Evolutionary conservation across 1,140 invertebrate genomes (phyloP).

Genomic region (Vanessa tameamea): DNA sequence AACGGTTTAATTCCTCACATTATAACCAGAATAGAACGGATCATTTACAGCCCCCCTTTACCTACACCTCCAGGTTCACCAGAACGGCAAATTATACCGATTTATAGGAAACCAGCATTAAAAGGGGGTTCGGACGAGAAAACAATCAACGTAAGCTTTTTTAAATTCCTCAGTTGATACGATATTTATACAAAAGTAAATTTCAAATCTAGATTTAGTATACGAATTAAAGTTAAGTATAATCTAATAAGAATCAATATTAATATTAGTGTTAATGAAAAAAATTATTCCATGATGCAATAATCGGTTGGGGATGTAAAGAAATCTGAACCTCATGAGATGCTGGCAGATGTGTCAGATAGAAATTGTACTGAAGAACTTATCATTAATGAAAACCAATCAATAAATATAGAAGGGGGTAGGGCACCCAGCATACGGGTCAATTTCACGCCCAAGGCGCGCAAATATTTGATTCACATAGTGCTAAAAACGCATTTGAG

Average conservation of each 20-base stretch:
- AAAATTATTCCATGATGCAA: not conserved
- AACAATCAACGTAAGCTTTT: not conserved
- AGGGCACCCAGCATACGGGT: no score
- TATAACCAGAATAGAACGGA: conserved; percentile 56
- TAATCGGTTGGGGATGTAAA: no score
- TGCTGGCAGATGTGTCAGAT: no score
- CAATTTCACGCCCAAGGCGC: no score
- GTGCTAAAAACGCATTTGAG: no score
- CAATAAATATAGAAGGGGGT: no score
- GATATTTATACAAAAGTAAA: not conserved
- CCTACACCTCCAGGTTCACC: conserved; percentile 53
- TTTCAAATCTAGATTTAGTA: not conserved
- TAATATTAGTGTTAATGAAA: not conserved
- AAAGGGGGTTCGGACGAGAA: conserved; percentile 37
- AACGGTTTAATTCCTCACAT: conserved; percentile 67
- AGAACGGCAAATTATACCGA: conserved; percentile 27
- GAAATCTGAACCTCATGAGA: no score
- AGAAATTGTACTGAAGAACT: no score
- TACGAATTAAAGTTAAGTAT: not conserved
- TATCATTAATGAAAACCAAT: no score
- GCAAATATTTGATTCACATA: no score
- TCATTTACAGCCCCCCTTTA: conserved; percentile 60
- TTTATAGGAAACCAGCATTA: conserved; percentile 46
- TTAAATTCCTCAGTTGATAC: conserved; percentile 27
- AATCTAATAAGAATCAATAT: not conserved